Base-by-base conservation (phyloP, 2,888 invertebrate species). In the Trissolcus japonicus region DNA sequence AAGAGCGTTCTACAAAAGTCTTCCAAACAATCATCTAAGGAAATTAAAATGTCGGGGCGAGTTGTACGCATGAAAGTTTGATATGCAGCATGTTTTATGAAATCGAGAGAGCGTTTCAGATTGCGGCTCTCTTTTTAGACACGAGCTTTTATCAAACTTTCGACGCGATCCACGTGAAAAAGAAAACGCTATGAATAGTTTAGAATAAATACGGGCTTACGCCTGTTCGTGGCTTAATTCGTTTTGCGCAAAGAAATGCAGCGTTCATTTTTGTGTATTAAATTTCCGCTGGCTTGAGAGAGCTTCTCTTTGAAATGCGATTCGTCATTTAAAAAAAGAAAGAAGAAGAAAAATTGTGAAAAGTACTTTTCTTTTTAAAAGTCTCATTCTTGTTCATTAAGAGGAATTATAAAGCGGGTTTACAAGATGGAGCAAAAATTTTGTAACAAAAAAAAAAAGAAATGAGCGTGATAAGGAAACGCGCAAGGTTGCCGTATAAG, bases 141-240 rank as follows among this genome's bases (percentile, higher is more conserved):
- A 65, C 54, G 60, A 46, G 56, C 51, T 63, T 65, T 51, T 46
- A 16, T 53, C 50, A 68, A 67, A 67, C 55, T 59, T 68, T 63
- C 54, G 60, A 40, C 53, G 55, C 55, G 19, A 16, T 56, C 21
- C 65, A 19, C 55, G 50, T 35, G 65, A 59, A 65, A 66, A 60
- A 65, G 50, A 59, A 73, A 72, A 59, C 54, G n/a, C 54, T 48
- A 59, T 72, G 72, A 72, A 72, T 63, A 65, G 46, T 72, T 72
- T 72, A 59, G 51, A 53, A 65, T 72, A 72, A 65, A 72, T 65
- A 72, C 48, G 48, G n/a, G 50, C 50, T 61, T 61, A 50, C 54
- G 54, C 61, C 17, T 56, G 46, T 55, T 50, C 21, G n/a, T 40
- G 40, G 50, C 50, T 69, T 69, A 50, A 69, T 69, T 69, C 61